Percentiles rank a stretch among this genome's conserved stretches.
phyloP scores from a whole-genome alignment of 2,888 invertebrate genomes.

The Hydraecia micacea region DNA sequence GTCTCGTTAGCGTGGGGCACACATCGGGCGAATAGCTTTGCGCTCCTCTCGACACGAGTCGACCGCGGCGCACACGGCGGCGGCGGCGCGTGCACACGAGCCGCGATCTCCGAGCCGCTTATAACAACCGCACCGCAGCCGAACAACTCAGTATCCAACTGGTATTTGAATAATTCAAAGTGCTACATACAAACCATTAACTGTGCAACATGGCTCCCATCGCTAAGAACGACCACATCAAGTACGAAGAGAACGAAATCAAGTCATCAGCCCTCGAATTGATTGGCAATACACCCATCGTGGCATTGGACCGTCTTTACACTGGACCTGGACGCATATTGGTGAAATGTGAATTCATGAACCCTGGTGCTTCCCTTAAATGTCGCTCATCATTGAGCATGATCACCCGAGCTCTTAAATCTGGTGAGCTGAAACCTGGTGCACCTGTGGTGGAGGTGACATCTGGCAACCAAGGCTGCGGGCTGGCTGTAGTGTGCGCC shows the following conservation, averaged over 20 bases:
- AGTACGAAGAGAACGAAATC: constrained; percentile 78
- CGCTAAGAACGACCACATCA: constrained; percentile 71
- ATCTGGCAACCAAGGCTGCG: constrained; percentile 87
- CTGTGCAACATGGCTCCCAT: constrained; percentile 67
- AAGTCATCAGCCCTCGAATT: constrained; percentile 85
- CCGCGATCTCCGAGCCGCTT: constrained; percentile 55
- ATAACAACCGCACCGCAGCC: constrained; percentile 41
- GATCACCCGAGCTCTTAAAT: constrained; percentile 78
- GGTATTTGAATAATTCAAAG: constrained; percentile 61
- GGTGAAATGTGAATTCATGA: constrained; percentile 88
- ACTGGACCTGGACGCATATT: constrained; percentile 85
- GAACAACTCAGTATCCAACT: constrained; percentile 58
- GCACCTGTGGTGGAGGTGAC: constrained; percentile 83
- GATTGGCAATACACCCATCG: constrained; percentile 86
- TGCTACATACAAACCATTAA: constrained; percentile 38
- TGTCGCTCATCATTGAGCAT: constrained; percentile 84
- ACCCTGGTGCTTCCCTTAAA: constrained; percentile 87
- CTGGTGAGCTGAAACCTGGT: constrained; percentile 81
- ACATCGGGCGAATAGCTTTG: constrained; percentile 48
- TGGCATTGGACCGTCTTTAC: constrained; percentile 85
- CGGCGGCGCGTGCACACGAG: constrained; percentile 50
- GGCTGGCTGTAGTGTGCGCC: constrained; percentile 86
- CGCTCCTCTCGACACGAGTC: constrained; percentile 43
- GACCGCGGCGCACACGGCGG: constrained; percentile 32
- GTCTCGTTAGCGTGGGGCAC: constrained; percentile 48